phyloP scores from a whole-genome alignment of 2,797 vertebrate genomes.

The Lacerta viridis region DNA sequence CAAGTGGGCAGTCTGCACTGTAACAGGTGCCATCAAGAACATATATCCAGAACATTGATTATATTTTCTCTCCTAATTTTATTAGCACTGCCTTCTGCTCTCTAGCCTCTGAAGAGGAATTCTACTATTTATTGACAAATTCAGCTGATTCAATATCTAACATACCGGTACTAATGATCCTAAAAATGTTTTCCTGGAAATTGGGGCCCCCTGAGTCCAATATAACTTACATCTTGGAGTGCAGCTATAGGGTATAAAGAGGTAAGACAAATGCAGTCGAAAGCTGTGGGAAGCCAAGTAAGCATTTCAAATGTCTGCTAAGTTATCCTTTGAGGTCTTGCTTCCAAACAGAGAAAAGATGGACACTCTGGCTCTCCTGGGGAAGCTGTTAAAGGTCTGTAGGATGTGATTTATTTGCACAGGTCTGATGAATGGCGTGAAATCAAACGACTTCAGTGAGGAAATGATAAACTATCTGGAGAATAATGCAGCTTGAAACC shows the following conservation, averaged over 20 bases:
- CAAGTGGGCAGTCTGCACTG: background rate
- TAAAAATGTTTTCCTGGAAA: slow-evolving; percentile 2
- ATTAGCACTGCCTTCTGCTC: background rate
- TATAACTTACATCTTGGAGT: background rate
- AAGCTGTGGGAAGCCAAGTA: slow-evolving; percentile 66
- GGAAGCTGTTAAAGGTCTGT: slow-evolving; percentile 56
- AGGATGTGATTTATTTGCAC: slow-evolving; percentile 74
- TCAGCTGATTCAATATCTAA: background rate
- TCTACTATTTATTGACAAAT: background rate
- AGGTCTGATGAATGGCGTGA: slow-evolving; percentile 67
- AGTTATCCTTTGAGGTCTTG: slow-evolving; percentile 59
- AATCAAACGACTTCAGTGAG: slow-evolving; percentile 55
- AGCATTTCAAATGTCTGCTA: slow-evolving; percentile 65
- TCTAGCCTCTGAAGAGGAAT: background rate
- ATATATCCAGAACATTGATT: background rate
- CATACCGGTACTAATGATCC: background rate
- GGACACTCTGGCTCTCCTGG: slow-evolving; percentile 49
- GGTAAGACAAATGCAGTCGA: slow-evolving; percentile 54
- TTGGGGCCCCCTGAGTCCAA: background rate
- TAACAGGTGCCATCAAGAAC: background rate
- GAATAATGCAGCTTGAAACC: slow-evolving; percentile 68
- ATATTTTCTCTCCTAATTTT: background rate
- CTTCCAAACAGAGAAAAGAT: slow-evolving; percentile 63
- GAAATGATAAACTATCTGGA: slow-evolving; percentile 76
- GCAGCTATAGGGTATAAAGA: background rate